phyloP scores from a whole-genome alignment of 2,888 invertebrate species.

The Nemotelus pantherinus region DNA sequence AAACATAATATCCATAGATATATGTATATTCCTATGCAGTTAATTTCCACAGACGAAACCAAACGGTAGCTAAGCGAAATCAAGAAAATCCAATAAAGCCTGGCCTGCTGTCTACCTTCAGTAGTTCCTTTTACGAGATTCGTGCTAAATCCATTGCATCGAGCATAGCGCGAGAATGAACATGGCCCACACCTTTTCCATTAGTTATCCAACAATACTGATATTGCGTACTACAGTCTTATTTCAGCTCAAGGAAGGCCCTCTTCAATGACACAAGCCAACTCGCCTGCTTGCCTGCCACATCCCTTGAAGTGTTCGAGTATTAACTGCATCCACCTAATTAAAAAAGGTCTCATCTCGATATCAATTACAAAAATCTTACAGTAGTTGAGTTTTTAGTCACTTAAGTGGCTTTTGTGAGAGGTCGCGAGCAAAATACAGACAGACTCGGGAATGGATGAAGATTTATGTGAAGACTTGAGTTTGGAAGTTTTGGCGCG shows the following conservation, averaged over 20 bases:
- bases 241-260: not conserved
- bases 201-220: not conserved
- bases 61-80: conserved; percentile 34
- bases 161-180: not conserved
- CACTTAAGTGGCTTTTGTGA: conserved; percentile 38
- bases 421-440: conserved; percentile 24
- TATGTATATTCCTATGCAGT: not conserved
- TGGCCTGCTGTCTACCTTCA: conserved; percentile 16
- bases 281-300: not conserved
- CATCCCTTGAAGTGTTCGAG: not conserved
- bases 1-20: conserved; percentile 3
- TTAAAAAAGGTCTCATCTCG: conserved; percentile 44
- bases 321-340: conserved; percentile 42
- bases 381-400: conserved; percentile 45
- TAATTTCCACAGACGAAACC: not conserved
- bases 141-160: not conserved
- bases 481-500: conserved; percentile 15
- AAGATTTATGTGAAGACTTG: conserved; percentile 39
- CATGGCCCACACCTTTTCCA: conserved; percentile 29
- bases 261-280: conserved; percentile 5
- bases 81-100: conserved; percentile 39
- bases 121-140: not conserved
- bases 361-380: conserved; percentile 45
- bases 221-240: conserved; percentile 8
- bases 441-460: conserved; percentile 8